Percentiles rank a stretch among this genome's conserved stretches.
These are phyloP conservation scores for Acanthococcus lagerstroemiae DNA, from an alignment of 2,888 invertebrate species.

Conservation along the genomic window DNA sequence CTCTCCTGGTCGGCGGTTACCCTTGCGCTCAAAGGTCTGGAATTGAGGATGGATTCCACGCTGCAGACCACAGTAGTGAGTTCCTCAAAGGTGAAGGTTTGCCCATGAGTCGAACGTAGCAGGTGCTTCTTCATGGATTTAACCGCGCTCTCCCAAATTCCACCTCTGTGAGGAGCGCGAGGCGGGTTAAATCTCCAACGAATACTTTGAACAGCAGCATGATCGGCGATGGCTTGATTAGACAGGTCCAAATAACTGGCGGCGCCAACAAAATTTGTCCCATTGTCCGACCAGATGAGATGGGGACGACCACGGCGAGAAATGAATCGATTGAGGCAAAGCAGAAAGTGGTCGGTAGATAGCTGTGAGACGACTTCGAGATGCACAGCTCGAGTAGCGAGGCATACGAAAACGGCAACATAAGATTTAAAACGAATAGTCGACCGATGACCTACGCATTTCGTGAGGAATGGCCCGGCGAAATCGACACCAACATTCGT, in stretches of 20 bases:
- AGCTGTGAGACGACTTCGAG: slow-evolving; percentile 6
- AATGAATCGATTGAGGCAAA: slow-evolving; percentile 33
- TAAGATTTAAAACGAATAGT: background rate
- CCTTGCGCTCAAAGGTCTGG: slow-evolving; percentile 35
- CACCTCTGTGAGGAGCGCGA: background rate
- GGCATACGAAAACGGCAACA: slow-evolving; percentile 6
- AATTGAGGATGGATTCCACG: slow-evolving; percentile 10
- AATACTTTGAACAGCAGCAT: slow-evolving; percentile 32
- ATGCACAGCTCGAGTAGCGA: slow-evolving; percentile 1
- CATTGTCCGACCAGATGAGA: slow-evolving; percentile 19
- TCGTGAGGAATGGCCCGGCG: background rate
- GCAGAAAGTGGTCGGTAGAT: background rate
- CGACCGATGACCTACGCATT: slow-evolving; percentile 9
- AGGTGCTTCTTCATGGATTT: background rate
- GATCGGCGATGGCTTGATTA: background rate
- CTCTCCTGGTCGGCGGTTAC: slow-evolving; percentile 35
- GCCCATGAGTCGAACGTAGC: background rate
- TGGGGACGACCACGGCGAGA: slow-evolving; percentile 35
- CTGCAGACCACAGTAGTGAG: background rate
- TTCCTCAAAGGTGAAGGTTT: slow-evolving; percentile 2
- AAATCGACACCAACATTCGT: slow-evolving; percentile 1
- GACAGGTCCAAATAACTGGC: background rate
- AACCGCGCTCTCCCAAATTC: slow-evolving; percentile 5
- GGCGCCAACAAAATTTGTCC: slow-evolving; percentile 7
- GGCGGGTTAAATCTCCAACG: slow-evolving; percentile 32